Base-by-base conservation (phyloP, 2,797 vertebrate genomes). In the Phataginus tetradactyla region DNA sequence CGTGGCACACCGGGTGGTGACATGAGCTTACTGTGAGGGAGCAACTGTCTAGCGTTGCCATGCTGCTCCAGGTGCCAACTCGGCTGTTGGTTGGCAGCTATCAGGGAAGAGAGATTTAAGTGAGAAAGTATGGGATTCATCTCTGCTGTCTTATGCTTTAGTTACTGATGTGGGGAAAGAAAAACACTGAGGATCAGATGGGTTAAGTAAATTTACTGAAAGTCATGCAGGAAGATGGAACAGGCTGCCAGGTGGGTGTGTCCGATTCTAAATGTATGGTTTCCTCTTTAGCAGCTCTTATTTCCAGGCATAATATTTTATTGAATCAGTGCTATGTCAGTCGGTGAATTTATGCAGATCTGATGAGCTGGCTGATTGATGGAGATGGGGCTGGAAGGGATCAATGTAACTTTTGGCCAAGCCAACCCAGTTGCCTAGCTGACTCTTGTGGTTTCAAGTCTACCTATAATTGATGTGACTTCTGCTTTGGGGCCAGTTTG, bases 321-420 rank as follows among this genome's bases (percentile, higher is more conserved):
- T 27, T 69, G 53, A 79, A 42, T n/a, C 32, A 77, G 34, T 87
- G n/a, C 71, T 80, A 2, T 27, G 45, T 83, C 80, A 80, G 29
- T 80, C 51, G 69, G 34, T 75, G 53, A 96, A 66, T 27, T 29
- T 63, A 27, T 20, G 2, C 15, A 86, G n/a, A 63, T 86, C 74
- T 93, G 63, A 63, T 63, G 13, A 11, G 57, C 61, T 83, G 45
- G 32, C 37, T 85, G 25, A 59, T 72, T 80, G 93, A 86, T 51
- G 90, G 69, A 74, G 78, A 86, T 37, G 53, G 53, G 32, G 21
- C 18, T 93, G 49, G n/a, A n/a, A 69, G 15, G 15, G 7, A 29
- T 75, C 95, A 80, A 66, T 71, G 39, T 80, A 32, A 69, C 42
- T 96, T 93, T 96, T 89, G 51, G 29, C 59, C 79, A 91, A 87